Evolutionary conservation across 2,113 vertebrate genomes (phyloP), one percentile per base, ranked within the genome.

Genomic region (Eretmochelys imbricata): DNA sequence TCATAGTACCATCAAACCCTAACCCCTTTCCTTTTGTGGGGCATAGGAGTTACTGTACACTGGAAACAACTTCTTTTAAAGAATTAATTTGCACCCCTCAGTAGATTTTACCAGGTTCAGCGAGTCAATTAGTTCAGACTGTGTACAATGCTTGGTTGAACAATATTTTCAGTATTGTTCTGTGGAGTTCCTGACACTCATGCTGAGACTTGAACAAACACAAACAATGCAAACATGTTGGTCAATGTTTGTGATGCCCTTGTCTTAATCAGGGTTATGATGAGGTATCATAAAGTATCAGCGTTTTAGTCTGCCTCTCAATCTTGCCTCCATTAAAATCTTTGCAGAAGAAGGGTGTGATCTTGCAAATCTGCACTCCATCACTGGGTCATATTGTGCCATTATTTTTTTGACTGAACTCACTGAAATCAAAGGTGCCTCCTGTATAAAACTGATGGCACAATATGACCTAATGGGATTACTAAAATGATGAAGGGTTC

Each of bases 331-430:
- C 19, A 76, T 49, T 65, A 89, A 88, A 94, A 84, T 8, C 22
- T 89, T 12, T n/a, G 85, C 69, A 85, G 13, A 65, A 91, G 90
- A 82, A 78, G 25, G 65, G 8, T 5, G 10, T 49, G 17, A 54
- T 83, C 87, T 91, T 62, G 5, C 48, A 50, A 16, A 50, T 29
- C 65, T 69, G 38, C 48, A 2, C 5, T 72, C 69, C 48, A 80
- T 55, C 19, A 91, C 75, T 51, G 1, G 5, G n/a, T 87, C 4
- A 88, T 53, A 93, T 49, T 2, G 35, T 16, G 35, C 0, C 84
- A 12, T 35, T 0, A 0, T 24, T 25, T 31, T 59, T 29, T 51
- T 12, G 6, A 80, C 50, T 89, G 35, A 78, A 59, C 3, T 80
- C 75, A 75, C 0, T 84, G 24, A 89, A 91, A 94, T 94, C 35